phyloP scores from a whole-genome alignment of 2,888 invertebrate species.

The Mayetiola destructor region DNA sequence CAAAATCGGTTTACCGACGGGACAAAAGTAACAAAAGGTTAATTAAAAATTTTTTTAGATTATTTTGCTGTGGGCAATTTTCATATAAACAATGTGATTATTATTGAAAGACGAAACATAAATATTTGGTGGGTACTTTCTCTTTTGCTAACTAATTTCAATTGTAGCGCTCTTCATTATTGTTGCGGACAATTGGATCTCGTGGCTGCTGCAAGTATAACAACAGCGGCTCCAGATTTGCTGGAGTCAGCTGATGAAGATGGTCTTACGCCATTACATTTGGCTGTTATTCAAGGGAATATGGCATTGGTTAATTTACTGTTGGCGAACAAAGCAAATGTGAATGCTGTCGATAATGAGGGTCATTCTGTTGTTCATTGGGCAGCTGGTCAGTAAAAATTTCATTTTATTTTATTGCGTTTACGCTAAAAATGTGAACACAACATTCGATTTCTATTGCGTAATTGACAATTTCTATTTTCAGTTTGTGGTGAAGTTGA shows the following conservation, averaged over 20 bases:
- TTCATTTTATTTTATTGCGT: neutral
- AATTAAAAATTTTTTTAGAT: neutral
- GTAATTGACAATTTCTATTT: neutral
- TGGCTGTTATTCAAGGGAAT: slow-evolving; percentile 89
- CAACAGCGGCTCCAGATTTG: slow-evolving; percentile 74
- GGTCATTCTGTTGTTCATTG: slow-evolving; percentile 93
- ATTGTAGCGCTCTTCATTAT: slow-evolving; percentile 68
- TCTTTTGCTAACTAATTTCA: too few species aligned
- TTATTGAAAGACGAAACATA: neutral
- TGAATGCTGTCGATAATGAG: slow-evolving; percentile 82
- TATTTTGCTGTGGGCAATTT: too few species aligned
- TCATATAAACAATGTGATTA: too few species aligned
- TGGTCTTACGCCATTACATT: slow-evolving; percentile 87
- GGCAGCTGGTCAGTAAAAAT: slow-evolving; percentile 67
- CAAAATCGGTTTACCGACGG: slow-evolving; percentile 48
- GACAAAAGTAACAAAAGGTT: slow-evolving; percentile 64
- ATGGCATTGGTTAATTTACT: slow-evolving; percentile 72
- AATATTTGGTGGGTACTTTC: neutral
- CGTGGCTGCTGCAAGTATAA: slow-evolving; percentile 57
- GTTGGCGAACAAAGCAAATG: slow-evolving; percentile 74
- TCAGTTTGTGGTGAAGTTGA: slow-evolving; percentile 90
- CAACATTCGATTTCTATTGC: neutral
- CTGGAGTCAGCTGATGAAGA: slow-evolving; percentile 79
- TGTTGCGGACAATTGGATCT: slow-evolving; percentile 49
- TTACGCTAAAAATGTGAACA: neutral